Base-by-base conservation (phyloP, 2,888 invertebrate species). In the Pandemis corylana region DNA sequence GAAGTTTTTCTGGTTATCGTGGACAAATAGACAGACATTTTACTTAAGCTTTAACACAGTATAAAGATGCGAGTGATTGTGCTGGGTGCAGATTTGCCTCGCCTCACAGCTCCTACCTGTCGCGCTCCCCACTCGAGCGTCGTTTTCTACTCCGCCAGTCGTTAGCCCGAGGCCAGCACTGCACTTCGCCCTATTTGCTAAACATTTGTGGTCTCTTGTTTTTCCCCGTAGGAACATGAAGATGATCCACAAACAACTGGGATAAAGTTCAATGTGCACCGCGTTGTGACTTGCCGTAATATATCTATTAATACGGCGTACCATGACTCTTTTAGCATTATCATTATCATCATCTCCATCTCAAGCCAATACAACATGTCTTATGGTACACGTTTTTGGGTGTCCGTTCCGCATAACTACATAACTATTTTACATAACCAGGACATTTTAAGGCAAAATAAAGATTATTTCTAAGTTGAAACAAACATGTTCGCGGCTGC, bases 111-210 rank as follows among this genome's bases (percentile, higher is more conserved):
- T 7, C 28, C 28, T 36, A 36, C 10, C 51, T 51, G 28, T 28
- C 59, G 59, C 28, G 59, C 9, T 15, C 53, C 28, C 28, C 28
- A 59, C 59, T 59, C 59, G 20, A 59, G 59, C 28, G 28, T 59
- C 28, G 59, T 59, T 59, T 59, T 1, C 59, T 59, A 59, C 59
- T 59, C 59, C 53, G 53, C 53, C 53, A 56, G 59, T 59, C 59
- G 5, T 59, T 28, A 59, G 20, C 59, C 59, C 28, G 20, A 12
- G 28, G 59, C 10, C 28, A 59, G 59, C 59, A 5, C 46, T 46
- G 12, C 53, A 20, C 20, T 15, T 59, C 59, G 28, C 59, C 28
- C 59, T 56, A 15, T 20, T 56, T 4, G 20, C 53, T 56, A 56
- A 56, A 20, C 53, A 56, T 56, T 56, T 56, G 53, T 56, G 15